Conservation (phyloP, 2,797 vertebrate genomes). For the Channallabes apus region DNA sequence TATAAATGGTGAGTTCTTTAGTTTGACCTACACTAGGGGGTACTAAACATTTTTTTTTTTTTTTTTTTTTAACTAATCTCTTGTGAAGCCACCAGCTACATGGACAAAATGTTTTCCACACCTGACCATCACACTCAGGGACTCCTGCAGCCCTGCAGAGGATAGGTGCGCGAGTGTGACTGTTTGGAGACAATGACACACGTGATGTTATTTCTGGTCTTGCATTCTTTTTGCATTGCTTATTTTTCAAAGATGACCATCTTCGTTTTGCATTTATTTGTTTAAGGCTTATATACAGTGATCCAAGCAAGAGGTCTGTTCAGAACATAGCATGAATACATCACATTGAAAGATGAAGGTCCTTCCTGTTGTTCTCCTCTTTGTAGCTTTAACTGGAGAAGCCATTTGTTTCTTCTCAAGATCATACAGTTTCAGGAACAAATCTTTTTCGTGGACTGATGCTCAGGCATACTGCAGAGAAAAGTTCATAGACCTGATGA, state of each 20-base stretch:
- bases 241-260: background rate
- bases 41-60: background rate
- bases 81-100: no score
- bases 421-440: background rate
- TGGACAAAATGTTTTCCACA: no score
- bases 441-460: background rate
- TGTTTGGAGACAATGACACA: background rate
- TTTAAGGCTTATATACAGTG: background rate
- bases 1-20: no score
- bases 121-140: no score
- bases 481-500: background rate
- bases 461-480: background rate
- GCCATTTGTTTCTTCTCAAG: background rate
- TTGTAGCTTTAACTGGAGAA: conserved; percentile 14
- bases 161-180: background rate
- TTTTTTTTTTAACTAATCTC: background rate
- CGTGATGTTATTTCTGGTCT: background rate
- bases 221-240: background rate
- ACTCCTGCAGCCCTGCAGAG: no score
- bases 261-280: conserved; percentile 7
- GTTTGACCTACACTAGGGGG: background rate
- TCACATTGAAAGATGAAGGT: background rate
- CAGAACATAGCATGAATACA: background rate
- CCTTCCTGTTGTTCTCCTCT: background rate
- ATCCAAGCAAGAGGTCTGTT: background rate